These are phyloP conservation scores for Dinoponera quadriceps DNA, from an alignment of 1,140 invertebrate species.

Conservation along the genomic window DNA sequence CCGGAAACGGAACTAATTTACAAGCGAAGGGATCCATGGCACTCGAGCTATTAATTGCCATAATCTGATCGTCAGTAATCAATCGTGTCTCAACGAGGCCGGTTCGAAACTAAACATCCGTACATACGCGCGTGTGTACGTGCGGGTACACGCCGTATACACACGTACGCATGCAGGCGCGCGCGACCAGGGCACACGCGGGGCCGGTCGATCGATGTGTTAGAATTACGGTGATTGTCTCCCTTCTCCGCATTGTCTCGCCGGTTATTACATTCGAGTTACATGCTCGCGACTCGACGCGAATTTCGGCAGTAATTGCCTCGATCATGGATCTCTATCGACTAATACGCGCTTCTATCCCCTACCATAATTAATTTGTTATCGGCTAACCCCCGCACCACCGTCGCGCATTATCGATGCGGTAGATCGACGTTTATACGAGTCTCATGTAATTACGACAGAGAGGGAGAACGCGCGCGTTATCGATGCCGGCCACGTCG, in stretches of 20 bases:
- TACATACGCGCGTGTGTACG: not conserved
- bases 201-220: constrained; percentile 64
- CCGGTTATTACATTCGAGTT: constrained; percentile 74
- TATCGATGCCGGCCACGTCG: too few species aligned
- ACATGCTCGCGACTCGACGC: constrained; percentile 60
- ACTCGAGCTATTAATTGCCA: constrained; percentile 73
- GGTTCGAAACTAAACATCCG: constrained; percentile 32
- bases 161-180: not conserved
- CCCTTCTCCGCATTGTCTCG: constrained; percentile 60
- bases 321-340: constrained; percentile 68
- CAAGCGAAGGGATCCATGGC: constrained; percentile 67
- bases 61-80: constrained; percentile 74
- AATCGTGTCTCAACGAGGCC: constrained; percentile 67
- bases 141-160: not conserved
- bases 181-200: constrained; percentile 26
- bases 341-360: constrained; percentile 60
- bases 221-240: constrained; percentile 73
- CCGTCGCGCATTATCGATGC: constrained; percentile 45
- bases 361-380: constrained; percentile 74
- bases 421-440: not conserved
- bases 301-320: constrained; percentile 74
- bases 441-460: not conserved
- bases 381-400: constrained; percentile 43
- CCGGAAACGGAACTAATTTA: constrained; percentile 75
- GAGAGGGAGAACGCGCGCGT: too few species aligned